Base-by-base conservation (phyloP, 2,888 invertebrate genomes). In the Aromia moschata region DNA sequence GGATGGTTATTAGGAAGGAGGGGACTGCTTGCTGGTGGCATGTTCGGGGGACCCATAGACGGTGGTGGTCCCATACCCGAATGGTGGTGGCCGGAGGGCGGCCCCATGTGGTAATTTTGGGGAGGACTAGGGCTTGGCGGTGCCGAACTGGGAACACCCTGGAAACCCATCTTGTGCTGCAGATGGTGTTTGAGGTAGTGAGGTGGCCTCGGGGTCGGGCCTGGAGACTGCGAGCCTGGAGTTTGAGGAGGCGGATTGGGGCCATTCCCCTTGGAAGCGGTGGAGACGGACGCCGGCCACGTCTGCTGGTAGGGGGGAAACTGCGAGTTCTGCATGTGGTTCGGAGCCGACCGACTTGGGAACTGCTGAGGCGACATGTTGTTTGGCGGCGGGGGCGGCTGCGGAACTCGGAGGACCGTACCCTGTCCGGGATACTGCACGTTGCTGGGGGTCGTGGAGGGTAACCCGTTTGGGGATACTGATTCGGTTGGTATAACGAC, bases 111-210 rank as follows among this genome's bases (percentile, higher is more conserved):
- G 68, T 80, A 84, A 62, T 80, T 82, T 73, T 84, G 84, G 37
- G 84, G 87, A 40, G 87, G 87, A 65, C 84, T 84, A 58, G 86
- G 84, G 77, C 85, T 86, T 58, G 86, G 84, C 53, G 86, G 86
- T 79, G 86, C 85, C 57, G 83, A 82, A 69, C 83, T 84, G 47
- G 82, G 82, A 31, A 74, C 78, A 65, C 67, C 73, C 31, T 83
- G 84, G 74, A 86, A 87, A 61, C 85, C 85, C 80, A 89, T 87
- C 82, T 89, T 89, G 79, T 89, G 88, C 83, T 89, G 85, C 60
- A 86, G 81, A 80, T 89, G 89, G 78, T 88, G 88, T 76, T 89
- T 89, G 78, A 89, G 83, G 83, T 89, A 88, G 80, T 86, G 86
- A 53, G 86, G 82, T 62, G 85, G 86, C 67, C 86, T 79, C 46